Base-by-base conservation (phyloP, 1,140 invertebrate species). In the Drosophila kepulauana region DNA sequence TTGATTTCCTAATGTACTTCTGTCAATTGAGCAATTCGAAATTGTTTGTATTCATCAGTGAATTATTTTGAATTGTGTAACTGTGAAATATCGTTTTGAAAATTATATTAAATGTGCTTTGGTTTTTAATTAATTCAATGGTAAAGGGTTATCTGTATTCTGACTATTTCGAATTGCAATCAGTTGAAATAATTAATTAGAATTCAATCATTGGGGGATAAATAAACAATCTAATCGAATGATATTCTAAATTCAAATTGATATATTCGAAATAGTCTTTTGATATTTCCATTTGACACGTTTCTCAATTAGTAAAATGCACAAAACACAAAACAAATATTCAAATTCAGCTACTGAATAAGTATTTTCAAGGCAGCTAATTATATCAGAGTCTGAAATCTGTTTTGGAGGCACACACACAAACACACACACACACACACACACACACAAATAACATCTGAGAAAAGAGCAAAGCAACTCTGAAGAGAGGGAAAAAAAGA, bases 331-430 rank as follows among this genome's bases (percentile, higher is more conserved):
- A 58, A 64, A 64, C 51, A n/a, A 58, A 15, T 8, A 54, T 15
- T 33, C 11, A 28, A 49, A 49, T 25, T 49, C 28, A 33, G n/a
- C 5, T 41, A 25, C 41, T 84, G 45, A 82, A 79, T 8, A 33
- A 33, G 7, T 67, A 6, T 54, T 64, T 78, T 66, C 41, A 54
- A 81, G 59, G 48, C 63, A 43, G 61, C 65, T 59, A 80, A 87
- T 87, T 87, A 88, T 85, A 81, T 87, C 85, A 87, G 84, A 82
- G 43, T 77, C 74, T 68, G 30, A 82, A 76, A 87, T 78, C 79
- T 81, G 65, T 61, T 67, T 49, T 58, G 43, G 38, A 68, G 43
- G 35, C 49, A 35, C 28, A 25, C 0, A 25, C 20, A 25, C 20
- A 25, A 3, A 25, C 20, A 62, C 38, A 52, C n/a, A n/a, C n/a